phyloP scores from a whole-genome alignment of 1,140 invertebrate genomes.

The Panagrolaimus sp. region DNA sequence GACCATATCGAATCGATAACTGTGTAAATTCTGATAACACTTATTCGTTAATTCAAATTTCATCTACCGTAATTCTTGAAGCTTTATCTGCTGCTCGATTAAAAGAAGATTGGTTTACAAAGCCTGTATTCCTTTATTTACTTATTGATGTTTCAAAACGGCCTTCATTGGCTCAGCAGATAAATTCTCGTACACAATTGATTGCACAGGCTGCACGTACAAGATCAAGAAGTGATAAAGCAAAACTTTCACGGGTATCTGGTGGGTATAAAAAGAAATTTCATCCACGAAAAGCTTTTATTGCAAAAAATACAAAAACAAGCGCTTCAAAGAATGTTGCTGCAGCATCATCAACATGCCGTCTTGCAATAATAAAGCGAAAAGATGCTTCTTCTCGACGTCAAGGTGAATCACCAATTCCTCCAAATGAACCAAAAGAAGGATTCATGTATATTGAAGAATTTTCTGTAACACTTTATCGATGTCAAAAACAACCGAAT shows the following conservation, averaged over 20 bases:
- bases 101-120: slow-evolving; percentile 3
- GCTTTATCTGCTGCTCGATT: background rate
- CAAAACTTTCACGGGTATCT: background rate
- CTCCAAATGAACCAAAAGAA: no score
- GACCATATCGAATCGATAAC: background rate
- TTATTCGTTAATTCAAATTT: background rate
- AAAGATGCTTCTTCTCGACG: no score
- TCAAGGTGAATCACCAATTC: no score
- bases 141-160: background rate
- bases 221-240: background rate
- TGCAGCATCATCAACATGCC: no score
- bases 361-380: no score
- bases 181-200: background rate
- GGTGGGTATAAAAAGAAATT: background rate
- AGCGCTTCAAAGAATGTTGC: no score
- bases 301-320: no score
- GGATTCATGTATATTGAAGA: background rate
- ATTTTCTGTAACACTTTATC: background rate
- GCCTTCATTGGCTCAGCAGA: background rate
- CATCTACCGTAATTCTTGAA: background rate
- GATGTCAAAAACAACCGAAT: background rate
- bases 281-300: background rate
- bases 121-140: background rate
- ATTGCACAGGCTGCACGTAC: background rate
- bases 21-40: background rate